Base-by-base conservation (phyloP, 2,113 vertebrate species). In the Zingel zingel region DNA sequence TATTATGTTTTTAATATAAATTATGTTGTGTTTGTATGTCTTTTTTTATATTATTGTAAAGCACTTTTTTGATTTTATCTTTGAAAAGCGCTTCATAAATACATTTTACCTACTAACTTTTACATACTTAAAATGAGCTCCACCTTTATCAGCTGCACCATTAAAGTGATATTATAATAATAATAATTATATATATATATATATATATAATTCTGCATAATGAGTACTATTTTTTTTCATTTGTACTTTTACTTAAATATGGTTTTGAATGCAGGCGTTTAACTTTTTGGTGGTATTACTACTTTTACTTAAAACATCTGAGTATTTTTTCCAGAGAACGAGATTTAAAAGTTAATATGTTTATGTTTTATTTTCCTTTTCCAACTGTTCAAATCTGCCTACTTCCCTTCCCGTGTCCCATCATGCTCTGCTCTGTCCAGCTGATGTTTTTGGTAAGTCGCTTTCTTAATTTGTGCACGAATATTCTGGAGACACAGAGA, bases 371-470 rank as follows among this genome's bases (percentile, higher is more conserved):
- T 53, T 62, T 79, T 54, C 3, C 8, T 82, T 45, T 57, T 66
- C 56, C 47, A 56, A 45, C 33, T 10, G 39, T 9, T 39, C 36
- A 1, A 25, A 45, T 19, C 27, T 19, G 23, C 48, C 30, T 79
- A 45, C 62, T 43, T 19, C 15, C 9, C 47, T 9, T 27, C 47
- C 25, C n/a, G 25, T 67, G 1, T 81, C 83, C 83, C 78, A 76
- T 88, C 76, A 30, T 68, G 74, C 84, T 53, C 72, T 33, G 75
- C 76, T 75, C 47, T 6, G 2, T 43, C 56, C 87, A 92, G 92
- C 88, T n/a, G 93, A 94, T 61, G 82, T 92, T 1, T 90, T 91
- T 11, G 93, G 92, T 94, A 54, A 91, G 92, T 89, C 5, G 6
- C 14, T 51, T 63, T 36, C 9, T 36, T 50, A 10, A 19, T 54